Conservation (phyloP, 2,113 vertebrate genomes). For the Channa argus region DNA sequence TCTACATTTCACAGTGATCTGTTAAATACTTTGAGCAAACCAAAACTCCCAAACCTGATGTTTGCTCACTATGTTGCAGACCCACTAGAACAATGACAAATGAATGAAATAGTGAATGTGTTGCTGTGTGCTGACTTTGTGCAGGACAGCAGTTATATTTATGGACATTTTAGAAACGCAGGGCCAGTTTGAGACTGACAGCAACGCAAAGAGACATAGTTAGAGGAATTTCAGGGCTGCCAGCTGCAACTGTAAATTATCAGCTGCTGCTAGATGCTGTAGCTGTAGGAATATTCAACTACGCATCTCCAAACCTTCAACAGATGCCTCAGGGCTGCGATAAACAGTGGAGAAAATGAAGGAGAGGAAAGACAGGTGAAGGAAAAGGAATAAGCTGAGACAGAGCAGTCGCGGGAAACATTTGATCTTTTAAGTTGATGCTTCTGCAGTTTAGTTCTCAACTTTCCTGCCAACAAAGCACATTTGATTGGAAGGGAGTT, state of each 20-base stretch:
- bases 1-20: too few relatives aligned
- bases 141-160: background rate
- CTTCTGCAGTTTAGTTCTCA: background rate
- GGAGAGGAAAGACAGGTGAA: background rate
- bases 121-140: background rate
- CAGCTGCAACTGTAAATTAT: constrained; percentile 12
- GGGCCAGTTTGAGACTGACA: background rate
- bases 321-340: constrained; percentile 11
- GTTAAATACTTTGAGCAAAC: too few relatives aligned
- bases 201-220: constrained; percentile 19
- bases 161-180: background rate
- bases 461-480: constrained; percentile 41
- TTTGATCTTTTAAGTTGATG: constrained; percentile 6
- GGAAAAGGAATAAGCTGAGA: background rate
- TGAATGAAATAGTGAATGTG: too few relatives aligned
- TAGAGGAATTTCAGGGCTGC: constrained; percentile 21
- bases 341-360: background rate
- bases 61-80: too few relatives aligned
- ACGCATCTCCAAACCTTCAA: constrained; percentile 39
- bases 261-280: background rate
- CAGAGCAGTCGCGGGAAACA: background rate
- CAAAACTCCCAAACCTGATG: too few relatives aligned
- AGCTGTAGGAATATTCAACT: constrained; percentile 58
- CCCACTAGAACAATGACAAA: too few relatives aligned
- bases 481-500: background rate